Evolutionary conservation across 2,113 vertebrate species (phyloP), one percentile per base, ranked within the genome.

Genomic region (Morone chrysops): DNA sequence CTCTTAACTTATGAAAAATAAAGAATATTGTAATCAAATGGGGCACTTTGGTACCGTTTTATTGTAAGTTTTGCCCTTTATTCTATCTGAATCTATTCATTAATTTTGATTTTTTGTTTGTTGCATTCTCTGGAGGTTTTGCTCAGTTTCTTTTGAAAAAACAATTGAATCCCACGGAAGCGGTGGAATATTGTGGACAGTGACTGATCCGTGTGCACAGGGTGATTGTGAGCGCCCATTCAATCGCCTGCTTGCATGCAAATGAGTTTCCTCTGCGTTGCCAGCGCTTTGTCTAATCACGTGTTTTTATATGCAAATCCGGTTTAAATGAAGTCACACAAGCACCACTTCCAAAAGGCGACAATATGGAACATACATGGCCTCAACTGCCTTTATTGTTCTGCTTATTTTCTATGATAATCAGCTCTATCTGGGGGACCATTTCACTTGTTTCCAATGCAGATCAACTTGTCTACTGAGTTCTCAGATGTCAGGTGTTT

Each of bases 301-400:
- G 1, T 73, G 5, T 20, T 75, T 45, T 60, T 68, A 56, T 14
- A 83, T 84, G 78, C 72, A 87, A 83, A 87, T 87, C 4, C 40
- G 1, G 3, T 41, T 31, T 3, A 76, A 61, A 74, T 18, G 0
- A 45, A 80, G 69, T 61, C 31, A 50, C 17, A 60, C 11, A 12
- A 22, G n/a, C 60, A 5, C 40, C 20, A 25, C 10, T 22, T 0
- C 16, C 7, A 66, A 17, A 62, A 25, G 43, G 4, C 38, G 66
- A 48, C 53, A 45, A 53, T 38, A 50, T 43, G 25, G 14, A 62
- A 17, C 45, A 11, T 14, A 13, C 17, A 11, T 14, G 38, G 50
- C 78, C 69, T 61, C 65, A 38, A 5, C 20, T 41, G 38, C 14
- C 50, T 60, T 22, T n/a, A 36, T 78, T 76, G 25, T 62, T 53